Percentiles rank a stretch among this genome's conserved stretches.
phyloP scores from a whole-genome alignment of 2,797 vertebrate species.

The Hylomyscus alleni region DNA sequence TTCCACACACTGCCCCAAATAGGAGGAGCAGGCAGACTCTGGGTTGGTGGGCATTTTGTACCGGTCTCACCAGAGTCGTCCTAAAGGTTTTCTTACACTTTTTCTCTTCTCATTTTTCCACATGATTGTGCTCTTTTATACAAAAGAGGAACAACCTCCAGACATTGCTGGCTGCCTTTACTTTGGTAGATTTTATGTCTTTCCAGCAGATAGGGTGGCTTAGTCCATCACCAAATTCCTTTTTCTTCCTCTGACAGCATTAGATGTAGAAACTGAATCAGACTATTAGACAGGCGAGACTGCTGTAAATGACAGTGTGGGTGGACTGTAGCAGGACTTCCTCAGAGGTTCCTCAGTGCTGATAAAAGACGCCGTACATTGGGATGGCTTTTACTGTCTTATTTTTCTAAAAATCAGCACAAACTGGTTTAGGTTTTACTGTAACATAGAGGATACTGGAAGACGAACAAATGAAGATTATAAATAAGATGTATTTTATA shows the following conservation, averaged over 20 bases:
- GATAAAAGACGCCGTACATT: background rate
- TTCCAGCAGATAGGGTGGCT: background rate
- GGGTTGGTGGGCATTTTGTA: background rate
- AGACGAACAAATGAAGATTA: background rate
- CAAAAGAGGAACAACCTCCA: background rate
- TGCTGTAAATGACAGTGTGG: background rate
- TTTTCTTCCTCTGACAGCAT: background rate
- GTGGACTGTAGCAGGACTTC: background rate
- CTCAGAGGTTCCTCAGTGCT: background rate
- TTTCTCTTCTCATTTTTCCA: background rate
- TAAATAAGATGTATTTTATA: conserved; percentile 3
- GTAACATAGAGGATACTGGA: background rate
- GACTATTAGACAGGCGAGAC: background rate
- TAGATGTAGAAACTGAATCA: conserved; percentile 8
- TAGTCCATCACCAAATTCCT: background rate
- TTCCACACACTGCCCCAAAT: background rate
- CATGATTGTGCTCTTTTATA: background rate
- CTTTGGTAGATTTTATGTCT: background rate
- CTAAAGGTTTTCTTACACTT: background rate
- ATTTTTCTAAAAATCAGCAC: conserved; percentile 23
- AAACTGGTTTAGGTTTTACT: conserved; percentile 33
- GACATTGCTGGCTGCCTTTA: background rate
- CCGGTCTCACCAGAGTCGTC: background rate
- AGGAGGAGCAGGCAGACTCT: background rate
- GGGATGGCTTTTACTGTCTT: background rate